A percentile compares a stretch with the other conserved stretches of the same genome.
Conservation (phyloP, 2,113 vertebrate species). For the Catagonus wagneri region DNA sequence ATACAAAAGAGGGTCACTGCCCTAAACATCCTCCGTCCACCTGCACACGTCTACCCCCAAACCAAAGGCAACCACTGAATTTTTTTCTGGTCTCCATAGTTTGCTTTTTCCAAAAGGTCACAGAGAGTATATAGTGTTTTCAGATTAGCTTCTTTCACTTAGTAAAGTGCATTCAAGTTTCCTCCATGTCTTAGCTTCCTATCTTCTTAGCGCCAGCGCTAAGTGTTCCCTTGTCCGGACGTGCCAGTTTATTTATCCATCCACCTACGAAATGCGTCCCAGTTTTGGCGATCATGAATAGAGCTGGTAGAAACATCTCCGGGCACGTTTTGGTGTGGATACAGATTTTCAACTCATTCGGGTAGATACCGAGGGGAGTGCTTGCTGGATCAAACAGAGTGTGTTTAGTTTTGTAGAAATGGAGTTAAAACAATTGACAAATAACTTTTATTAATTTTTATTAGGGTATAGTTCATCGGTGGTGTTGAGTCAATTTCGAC, state of each 20-base stretch:
- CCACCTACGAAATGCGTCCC: background rate
- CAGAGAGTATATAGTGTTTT: background rate
- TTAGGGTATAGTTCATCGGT: no score
- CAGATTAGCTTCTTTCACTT: background rate
- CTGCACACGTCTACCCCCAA: background rate
- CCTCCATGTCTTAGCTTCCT: background rate
- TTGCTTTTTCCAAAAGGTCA: background rate
- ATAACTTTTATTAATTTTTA: no score
- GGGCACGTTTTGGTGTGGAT: background rate
- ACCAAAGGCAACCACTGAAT: background rate
- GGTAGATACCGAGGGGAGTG: background rate
- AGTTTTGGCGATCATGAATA: background rate
- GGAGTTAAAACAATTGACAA: background rate
- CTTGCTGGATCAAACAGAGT: background rate
- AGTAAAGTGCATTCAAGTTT: background rate
- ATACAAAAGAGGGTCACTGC: background rate
- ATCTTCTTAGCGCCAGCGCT: background rate
- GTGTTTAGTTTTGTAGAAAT: background rate
- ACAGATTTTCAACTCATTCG: background rate
- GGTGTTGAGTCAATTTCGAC: no score
- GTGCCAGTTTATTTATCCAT: background rate
- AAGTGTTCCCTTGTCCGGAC: background rate
- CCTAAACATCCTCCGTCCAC: background rate
- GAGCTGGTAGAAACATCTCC: background rate
- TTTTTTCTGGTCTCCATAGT: background rate